Percentiles rank a stretch among this genome's conserved stretches.
phyloP scores from a whole-genome alignment of 2,888 invertebrate species.

The Ptychoptera albimana region DNA sequence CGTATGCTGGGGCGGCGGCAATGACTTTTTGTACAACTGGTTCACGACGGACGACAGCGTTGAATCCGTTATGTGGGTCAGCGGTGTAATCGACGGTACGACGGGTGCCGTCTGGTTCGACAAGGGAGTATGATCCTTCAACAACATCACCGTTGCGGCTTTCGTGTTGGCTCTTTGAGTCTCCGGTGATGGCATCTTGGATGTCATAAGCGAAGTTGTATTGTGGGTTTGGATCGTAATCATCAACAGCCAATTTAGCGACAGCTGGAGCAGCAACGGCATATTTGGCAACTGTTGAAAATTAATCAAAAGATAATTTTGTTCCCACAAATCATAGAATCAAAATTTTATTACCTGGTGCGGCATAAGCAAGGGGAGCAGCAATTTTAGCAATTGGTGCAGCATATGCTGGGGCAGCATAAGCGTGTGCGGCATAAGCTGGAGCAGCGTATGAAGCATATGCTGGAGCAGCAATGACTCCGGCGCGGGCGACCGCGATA shows the following conservation, averaged over 20 bases:
- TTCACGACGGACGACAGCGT: slow-evolving; percentile 25
- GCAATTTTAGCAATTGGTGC: slow-evolving; percentile 1
- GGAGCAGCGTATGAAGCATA: slow-evolving; percentile 8
- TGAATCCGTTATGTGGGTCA: slow-evolving; percentile 32
- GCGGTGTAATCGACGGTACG: slow-evolving; percentile 44
- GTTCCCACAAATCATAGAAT: neutral
- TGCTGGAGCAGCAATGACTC: slow-evolving; percentile 11
- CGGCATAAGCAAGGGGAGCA: slow-evolving; percentile 9
- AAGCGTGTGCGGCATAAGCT: slow-evolving; percentile 12
- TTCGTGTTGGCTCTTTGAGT: slow-evolving; percentile 40
- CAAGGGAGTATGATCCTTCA: slow-evolving; percentile 36
- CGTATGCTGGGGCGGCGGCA: slow-evolving; percentile 15
- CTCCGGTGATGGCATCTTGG: slow-evolving; percentile 34
- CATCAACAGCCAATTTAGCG: slow-evolving; percentile 12
- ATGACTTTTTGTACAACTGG: slow-evolving; percentile 23
- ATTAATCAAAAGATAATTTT: neutral
- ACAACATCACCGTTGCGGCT: slow-evolving; percentile 46
- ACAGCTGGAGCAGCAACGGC: slow-evolving; percentile 14
- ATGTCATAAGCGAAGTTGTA: slow-evolving; percentile 35
- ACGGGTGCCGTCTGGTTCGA: slow-evolving; percentile 42
- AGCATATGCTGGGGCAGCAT: slow-evolving; percentile 12
- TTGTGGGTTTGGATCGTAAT: slow-evolving; percentile 28
- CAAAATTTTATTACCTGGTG: neutral
- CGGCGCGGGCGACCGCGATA: slow-evolving; percentile 15
- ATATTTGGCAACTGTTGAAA: slow-evolving; percentile 13